Evolutionary conservation across 2,113 vertebrate species (phyloP), one percentile per base, ranked within the genome.

Genomic region (Tinamus guttatus): DNA sequence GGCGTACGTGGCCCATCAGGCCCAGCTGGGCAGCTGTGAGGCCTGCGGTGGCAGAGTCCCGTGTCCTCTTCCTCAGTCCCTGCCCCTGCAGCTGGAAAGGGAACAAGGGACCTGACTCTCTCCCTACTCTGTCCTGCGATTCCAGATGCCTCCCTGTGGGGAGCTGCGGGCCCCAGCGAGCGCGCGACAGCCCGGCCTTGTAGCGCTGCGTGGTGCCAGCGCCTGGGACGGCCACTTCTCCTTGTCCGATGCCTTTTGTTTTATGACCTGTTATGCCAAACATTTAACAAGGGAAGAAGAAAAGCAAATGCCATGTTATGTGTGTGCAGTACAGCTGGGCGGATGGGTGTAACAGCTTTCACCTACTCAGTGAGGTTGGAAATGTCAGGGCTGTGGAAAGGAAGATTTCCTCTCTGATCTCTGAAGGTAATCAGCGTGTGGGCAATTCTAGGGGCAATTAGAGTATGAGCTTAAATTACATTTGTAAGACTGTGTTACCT

Each of bases 1-100:
- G 93, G 96, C 88, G 96, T 94, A 90, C 83, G 91, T 56, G 8
- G 41, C 20, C 62, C 3, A 32, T 47, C 81, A 85, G 54, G 69
- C 73, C 41, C 2, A 10, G 34, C 77, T 8, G 36, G 65, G 65
- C 77, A 87, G 1, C 45, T 85, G 83, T 88, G 80, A 90, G 68
- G 94, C 15, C 43, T 43, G 43, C 15, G 49, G 59, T 41, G 41
- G 28, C 52, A 1, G 2, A 67, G n/a, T 47, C 41, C 25, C 27
- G 0, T 24, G 27, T 73, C 62, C 25, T 38, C 59, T 11, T 28
- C 43, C 22, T 36, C 12, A 38, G 21, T 56, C 24, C 18, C n/a
- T 52, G 30, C 11, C 52, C 71, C 40, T 24, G 21, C 2, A 0
- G 20, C 30, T 71, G 69, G 40, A 52, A 52, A 81, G 52, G 69